Evolutionary conservation across 2,888 invertebrate species (phyloP), one percentile per base, ranked within the genome.

Genomic region (Odontomyia ornata): DNA sequence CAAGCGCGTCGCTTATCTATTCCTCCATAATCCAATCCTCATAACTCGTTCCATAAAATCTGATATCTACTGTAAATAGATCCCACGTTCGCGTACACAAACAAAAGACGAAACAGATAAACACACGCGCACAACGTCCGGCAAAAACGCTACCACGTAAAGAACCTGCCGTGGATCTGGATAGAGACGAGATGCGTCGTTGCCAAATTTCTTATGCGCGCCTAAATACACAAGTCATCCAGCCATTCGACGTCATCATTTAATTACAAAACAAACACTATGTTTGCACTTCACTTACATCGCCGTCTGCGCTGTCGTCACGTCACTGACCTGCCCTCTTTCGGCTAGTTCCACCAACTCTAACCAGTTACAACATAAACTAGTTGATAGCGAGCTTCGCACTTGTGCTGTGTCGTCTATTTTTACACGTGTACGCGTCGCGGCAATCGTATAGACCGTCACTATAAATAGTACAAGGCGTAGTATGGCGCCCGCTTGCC

Each of bases 221-320:
- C 23, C n/a, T 13, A 9, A 15, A 28, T n/a, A 9, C 25, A 13
- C n/a, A 28, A 27, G 25, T 9, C 57, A 11, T 9, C 23, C 23
- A 36, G n/a, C 4, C 65, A 9, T 18, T 23, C 23, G 25, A 65
- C 65, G 36, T 65, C 65, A 65, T 30, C 65, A 18, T 36, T 30
- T 36, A 36, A 5, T 36, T 65, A 64, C 36, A 65, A n/a, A 36
- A 65, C 65, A 27, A 18, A 13, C 3, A n/a, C n/a, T n/a, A 9
- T 9, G 18, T 25, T 21, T 67, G 46, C 67, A 67, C 47, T 46
- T 11, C 69, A 69, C 69, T 69, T 69, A 69, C 69, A 69, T 69
- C 30, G 46, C 25, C 65, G 65, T 69, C 65, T 69, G 47, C 69
- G 43, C 43, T 18, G 69, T 23, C 36, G 30, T 47, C 65, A 36